A percentile compares a stretch with the other conserved stretches of the same genome.
phyloP scores from a whole-genome alignment of 2,113 vertebrate species.

The Ifrita kowaldi region DNA sequence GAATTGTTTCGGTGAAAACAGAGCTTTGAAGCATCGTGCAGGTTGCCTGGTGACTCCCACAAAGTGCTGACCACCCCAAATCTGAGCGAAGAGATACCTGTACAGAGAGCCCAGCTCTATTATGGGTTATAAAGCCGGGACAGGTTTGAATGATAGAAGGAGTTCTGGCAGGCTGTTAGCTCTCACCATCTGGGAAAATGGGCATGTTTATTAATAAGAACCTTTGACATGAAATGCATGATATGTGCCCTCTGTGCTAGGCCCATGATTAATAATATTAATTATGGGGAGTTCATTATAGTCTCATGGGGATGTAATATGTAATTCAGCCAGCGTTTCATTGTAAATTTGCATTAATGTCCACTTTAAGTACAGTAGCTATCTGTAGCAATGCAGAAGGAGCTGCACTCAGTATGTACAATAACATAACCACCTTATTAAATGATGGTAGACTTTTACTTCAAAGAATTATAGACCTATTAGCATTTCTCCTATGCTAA shows the following conservation, averaged over 20 bases:
- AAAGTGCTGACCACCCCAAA: conserved; percentile 41
- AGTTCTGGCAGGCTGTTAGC: conserved; percentile 34
- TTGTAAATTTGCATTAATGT: conserved; percentile 62
- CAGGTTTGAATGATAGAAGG: conserved; percentile 21
- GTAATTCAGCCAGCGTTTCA: conserved; percentile 32
- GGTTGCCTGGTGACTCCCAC: conserved; percentile 24
- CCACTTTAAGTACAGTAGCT: conserved; percentile 52
- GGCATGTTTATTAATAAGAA: conserved; percentile 65
- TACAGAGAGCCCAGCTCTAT: neutral
- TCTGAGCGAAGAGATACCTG: neutral
- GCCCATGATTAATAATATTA: conserved; percentile 60
- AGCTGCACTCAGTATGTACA: neutral
- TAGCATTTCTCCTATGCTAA: neutral
- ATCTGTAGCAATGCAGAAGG: conserved; percentile 22
- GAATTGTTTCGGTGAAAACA: conserved; percentile 5
- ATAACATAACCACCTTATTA: conserved; percentile 6
- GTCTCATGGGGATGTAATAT: conserved; percentile 34
- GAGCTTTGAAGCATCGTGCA: neutral
- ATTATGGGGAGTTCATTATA: conserved; percentile 58
- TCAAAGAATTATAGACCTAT: conserved; percentile 20
- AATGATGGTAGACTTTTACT: conserved; percentile 22
- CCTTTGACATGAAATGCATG: conserved; percentile 53
- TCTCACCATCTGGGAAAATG: conserved; percentile 37
- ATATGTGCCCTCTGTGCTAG: conserved; percentile 40
- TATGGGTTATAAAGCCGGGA: neutral